Evolutionary conservation across 2,113 vertebrate genomes (phyloP).

Genomic region (Oncorhynchus kisutch): DNA sequence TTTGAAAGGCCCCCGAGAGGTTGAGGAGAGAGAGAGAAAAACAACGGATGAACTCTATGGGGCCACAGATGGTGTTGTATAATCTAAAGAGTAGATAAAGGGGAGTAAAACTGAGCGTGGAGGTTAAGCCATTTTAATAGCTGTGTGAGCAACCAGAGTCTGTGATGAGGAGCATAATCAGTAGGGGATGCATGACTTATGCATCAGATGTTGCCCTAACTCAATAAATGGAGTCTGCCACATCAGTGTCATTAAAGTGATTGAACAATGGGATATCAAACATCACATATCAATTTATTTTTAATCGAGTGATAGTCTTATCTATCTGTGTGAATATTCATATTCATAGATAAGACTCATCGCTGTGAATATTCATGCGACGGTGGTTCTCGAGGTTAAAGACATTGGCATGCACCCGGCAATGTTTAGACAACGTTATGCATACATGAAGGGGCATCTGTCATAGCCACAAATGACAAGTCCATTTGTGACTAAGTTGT

Average conservation of each 20-base stretch:
- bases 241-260: slow-evolving; percentile 56
- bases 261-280: slow-evolving; percentile 56
- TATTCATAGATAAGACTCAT: slow-evolving; percentile 29
- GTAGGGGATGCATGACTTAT: slow-evolving; percentile 47
- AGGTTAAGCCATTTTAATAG: slow-evolving; percentile 65
- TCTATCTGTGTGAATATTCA: background rate
- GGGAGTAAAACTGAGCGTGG: slow-evolving; percentile 31
- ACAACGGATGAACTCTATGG: slow-evolving; percentile 35
- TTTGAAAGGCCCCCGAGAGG: slow-evolving; percentile 35
- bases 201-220: slow-evolving; percentile 48
- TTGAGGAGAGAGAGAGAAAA: slow-evolving; percentile 15
- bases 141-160: slow-evolving; percentile 48
- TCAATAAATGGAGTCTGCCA: slow-evolving; percentile 61
- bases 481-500: slow-evolving; percentile 47
- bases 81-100: slow-evolving; percentile 6
- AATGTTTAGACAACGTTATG: slow-evolving; percentile 18
- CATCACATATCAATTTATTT: slow-evolving; percentile 59
- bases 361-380: slow-evolving; percentile 19
- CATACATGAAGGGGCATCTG: slow-evolving; percentile 59
- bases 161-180: slow-evolving; percentile 58
- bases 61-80: slow-evolving; percentile 29
- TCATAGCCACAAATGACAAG: slow-evolving; percentile 57
- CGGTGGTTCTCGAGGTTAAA: background rate
- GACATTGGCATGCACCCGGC: slow-evolving; percentile 36
- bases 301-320: slow-evolving; percentile 38